A percentile compares a stretch with the other conserved stretches of the same genome.
Evolutionary conservation across 2,888 invertebrate genomes (phyloP).

Genomic region (Dryomyza anilis): DNA sequence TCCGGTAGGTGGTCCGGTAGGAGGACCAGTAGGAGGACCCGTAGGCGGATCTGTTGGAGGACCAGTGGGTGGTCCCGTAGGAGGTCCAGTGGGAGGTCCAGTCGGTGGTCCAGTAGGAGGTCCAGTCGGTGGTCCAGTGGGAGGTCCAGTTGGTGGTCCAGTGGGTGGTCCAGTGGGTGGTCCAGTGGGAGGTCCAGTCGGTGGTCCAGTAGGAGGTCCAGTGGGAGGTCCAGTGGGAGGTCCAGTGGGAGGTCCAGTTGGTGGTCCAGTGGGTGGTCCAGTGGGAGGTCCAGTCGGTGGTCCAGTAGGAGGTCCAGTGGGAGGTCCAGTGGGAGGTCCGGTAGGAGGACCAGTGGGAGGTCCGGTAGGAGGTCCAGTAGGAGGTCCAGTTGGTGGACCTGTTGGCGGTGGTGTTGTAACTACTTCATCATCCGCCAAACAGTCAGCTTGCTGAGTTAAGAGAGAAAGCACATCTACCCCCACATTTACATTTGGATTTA

Average conservation of each 20-base stretch:
- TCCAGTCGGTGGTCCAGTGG: conserved; percentile 11
- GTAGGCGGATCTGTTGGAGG: background rate
- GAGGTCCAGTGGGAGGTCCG: background rate
- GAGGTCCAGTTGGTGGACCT: conserved; percentile 11
- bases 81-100: background rate
- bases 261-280: conserved; percentile 5
- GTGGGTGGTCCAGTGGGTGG: conserved; percentile 16
- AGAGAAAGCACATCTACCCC: background rate
- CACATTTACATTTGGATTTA: conserved; percentile 13
- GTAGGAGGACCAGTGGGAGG: conserved; percentile 21
- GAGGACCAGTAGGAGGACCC: background rate
- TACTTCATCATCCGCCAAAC: background rate
- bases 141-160: no score
- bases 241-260: conserved; percentile 17
- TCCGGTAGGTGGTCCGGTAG: background rate
- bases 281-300: conserved; percentile 15
- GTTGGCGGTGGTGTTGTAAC: background rate
- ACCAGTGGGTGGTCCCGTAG: background rate
- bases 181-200: conserved; percentile 17
- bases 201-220: conserved; percentile 13
- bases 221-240: conserved; percentile 3
- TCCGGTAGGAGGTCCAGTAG: conserved; percentile 18
- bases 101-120: conserved; percentile 9
- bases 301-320: conserved; percentile 11
- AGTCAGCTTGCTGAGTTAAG: conserved; percentile 6